Conservation (phyloP, 2,888 invertebrate species). For the Lampropteryx suffumata region DNA sequence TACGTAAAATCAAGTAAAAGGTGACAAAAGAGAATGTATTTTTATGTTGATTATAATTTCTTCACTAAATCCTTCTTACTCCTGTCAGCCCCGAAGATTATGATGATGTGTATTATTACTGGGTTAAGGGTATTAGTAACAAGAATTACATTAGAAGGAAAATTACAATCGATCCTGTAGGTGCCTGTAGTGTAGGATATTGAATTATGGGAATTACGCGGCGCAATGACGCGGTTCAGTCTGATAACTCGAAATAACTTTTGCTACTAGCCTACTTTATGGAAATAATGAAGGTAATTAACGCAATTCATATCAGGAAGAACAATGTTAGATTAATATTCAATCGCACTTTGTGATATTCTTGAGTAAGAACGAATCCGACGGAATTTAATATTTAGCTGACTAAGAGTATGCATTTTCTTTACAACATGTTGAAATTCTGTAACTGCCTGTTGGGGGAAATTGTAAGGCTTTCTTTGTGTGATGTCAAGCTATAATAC, state of each 20-base stretch:
- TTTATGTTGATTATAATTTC: no score
- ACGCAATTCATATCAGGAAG: slow-evolving; percentile 7
- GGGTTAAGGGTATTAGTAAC: slow-evolving; percentile 1
- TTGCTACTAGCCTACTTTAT: slow-evolving; percentile 6
- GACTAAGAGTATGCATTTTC: no score
- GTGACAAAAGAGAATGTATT: no score
- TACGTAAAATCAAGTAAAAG: no score
- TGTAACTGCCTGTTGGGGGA: no score
- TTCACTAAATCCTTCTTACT: no score
- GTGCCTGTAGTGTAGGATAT: no score
- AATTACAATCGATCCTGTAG: slow-evolving; percentile 26
- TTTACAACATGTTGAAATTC: no score
- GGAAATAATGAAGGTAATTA: slow-evolving; percentile 23
- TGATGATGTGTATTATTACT: no score
- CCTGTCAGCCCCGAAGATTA: no score
- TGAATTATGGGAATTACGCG: slow-evolving; percentile 28
- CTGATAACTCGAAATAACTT: slow-evolving; percentile 21
- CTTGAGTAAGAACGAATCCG: neutral
- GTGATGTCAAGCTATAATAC: no score
- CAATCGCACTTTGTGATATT: neutral
- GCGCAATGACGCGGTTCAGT: slow-evolving; percentile 11
- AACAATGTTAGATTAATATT: slow-evolving; percentile 20
- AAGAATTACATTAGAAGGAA: slow-evolving; percentile 22
- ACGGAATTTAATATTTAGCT: neutral
- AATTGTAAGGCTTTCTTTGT: no score